Percentiles rank a stretch among this genome's conserved stretches.
Evolutionary conservation across 2,797 vertebrate species (phyloP).

Genomic region (Acanthornis magna): DNA sequence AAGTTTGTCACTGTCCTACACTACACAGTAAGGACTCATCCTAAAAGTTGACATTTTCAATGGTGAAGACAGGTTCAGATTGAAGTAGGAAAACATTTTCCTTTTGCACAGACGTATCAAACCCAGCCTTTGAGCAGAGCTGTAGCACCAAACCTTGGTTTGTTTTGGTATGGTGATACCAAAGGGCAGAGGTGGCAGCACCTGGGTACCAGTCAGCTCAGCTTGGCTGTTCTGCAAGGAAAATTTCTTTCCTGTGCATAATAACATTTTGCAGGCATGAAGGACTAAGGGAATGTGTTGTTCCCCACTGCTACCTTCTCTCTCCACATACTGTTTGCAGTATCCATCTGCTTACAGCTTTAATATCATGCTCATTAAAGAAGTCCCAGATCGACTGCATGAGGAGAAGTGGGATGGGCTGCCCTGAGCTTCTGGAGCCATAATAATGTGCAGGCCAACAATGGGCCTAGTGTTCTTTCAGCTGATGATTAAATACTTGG

Average conservation of each 20-base stretch:
- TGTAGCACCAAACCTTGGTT: neutral
- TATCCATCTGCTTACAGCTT: constrained; percentile 2
- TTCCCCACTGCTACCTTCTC: neutral
- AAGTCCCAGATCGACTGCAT: neutral
- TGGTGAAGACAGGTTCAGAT: neutral
- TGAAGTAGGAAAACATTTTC: neutral
- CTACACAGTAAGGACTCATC: neutral
- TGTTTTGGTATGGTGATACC: neutral
- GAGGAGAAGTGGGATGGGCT: neutral
- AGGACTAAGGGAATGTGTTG: neutral
- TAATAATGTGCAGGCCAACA: constrained; percentile 8
- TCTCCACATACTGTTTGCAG: neutral
- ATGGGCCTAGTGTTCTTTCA: constrained; percentile 25
- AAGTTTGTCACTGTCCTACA: neutral
- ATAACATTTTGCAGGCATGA: neutral
- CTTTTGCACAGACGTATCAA: neutral
- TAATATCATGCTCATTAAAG: neutral
- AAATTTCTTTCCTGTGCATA: neutral
- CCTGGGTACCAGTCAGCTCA: neutral
- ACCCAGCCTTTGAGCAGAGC: neutral
- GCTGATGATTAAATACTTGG: constrained; percentile 41
- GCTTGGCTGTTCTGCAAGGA: neutral
- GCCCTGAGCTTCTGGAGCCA: neutral
- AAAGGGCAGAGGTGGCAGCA: neutral
- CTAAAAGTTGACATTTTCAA: neutral